These are phyloP conservation scores for Zosterops hypoxanthus DNA, from an alignment of 2,113 vertebrate genomes.

Conservation along the genomic window DNA sequence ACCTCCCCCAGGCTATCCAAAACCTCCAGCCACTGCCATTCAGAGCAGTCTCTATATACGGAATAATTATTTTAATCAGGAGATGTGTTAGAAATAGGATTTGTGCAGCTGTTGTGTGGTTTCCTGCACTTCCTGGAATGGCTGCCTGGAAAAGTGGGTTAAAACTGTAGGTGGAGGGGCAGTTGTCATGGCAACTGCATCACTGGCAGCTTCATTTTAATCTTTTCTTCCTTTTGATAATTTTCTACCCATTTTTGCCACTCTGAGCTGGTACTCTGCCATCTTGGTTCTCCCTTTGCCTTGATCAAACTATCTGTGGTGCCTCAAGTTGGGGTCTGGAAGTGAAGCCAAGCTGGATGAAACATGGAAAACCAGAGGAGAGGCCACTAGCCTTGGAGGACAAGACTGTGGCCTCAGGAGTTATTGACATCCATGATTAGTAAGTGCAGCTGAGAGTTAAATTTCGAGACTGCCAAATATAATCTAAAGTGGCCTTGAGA, in stretches of 20 bases:
- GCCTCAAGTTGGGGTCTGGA: background rate
- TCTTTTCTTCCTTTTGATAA: background rate
- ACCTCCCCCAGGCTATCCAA: background rate
- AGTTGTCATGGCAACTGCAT: constrained; percentile 55
- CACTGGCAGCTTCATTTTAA: constrained; percentile 6
- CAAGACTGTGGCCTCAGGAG: background rate
- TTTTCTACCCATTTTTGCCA: constrained; percentile 18
- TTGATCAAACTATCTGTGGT: background rate
- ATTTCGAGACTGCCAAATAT: background rate
- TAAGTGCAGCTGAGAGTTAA: background rate
- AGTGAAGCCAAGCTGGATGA: background rate
- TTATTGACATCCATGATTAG: background rate
- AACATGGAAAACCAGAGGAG: background rate
- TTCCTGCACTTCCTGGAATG: constrained; percentile 35
- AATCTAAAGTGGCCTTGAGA: background rate
- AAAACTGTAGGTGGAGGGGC: constrained; percentile 41
- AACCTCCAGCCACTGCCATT: constrained; percentile 26
- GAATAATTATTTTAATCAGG: constrained; percentile 47
- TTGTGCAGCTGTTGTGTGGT: constrained; percentile 41
- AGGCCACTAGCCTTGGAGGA: background rate
- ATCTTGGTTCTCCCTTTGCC: background rate
- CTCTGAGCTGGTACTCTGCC: background rate
- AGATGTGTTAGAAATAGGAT: constrained; percentile 48
- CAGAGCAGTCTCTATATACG: background rate
- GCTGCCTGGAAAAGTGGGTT: constrained; percentile 46